Conservation (phyloP, 2,888 invertebrate species). For the Drosophila buzzatii region DNA sequence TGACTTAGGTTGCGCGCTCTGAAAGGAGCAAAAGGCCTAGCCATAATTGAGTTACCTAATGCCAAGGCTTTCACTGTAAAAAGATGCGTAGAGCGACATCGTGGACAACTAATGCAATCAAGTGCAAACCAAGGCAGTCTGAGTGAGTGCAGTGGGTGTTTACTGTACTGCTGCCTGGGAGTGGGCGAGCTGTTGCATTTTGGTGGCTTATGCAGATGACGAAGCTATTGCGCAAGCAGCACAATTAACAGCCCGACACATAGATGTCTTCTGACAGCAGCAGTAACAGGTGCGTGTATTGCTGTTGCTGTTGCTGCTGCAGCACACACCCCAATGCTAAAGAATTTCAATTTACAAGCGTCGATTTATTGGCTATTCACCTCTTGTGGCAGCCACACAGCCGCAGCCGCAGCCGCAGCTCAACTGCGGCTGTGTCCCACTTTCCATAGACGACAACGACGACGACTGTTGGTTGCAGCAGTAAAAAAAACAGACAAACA, state of each 20-base stretch:
- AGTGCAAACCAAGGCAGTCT: not conserved
- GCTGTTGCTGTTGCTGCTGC: conserved; percentile 13
- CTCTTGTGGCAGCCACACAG: conserved; percentile 67
- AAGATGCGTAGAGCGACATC: not conserved
- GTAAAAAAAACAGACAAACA: conserved; percentile 30
- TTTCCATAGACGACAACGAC: conserved; percentile 61
- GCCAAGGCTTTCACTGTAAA: conserved; percentile 1
- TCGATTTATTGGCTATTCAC: conserved; percentile 85
- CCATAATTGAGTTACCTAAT: conserved; percentile 6
- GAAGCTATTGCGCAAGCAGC: conserved; percentile 65
- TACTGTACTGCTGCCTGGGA: conserved; percentile 15
- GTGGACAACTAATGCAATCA: not conserved
- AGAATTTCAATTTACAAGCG: conserved; percentile 81
- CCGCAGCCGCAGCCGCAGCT: conserved; percentile 29
- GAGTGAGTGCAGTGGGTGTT: not conserved
- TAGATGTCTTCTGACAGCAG: conserved; percentile 31
- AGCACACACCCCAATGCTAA: conserved; percentile 57
- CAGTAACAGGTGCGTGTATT: conserved; percentile 17
- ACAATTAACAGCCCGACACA: conserved; percentile 49
- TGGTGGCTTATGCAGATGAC: conserved; percentile 64
- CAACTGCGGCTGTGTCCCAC: conserved; percentile 70
- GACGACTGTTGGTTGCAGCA: conserved; percentile 44
- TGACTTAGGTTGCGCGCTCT: not conserved
- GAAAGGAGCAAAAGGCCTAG: not conserved
- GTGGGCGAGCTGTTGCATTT: conserved; percentile 17